Base-by-base conservation (phyloP, 1,140 invertebrate genomes). In the Augochlora pura region DNA sequence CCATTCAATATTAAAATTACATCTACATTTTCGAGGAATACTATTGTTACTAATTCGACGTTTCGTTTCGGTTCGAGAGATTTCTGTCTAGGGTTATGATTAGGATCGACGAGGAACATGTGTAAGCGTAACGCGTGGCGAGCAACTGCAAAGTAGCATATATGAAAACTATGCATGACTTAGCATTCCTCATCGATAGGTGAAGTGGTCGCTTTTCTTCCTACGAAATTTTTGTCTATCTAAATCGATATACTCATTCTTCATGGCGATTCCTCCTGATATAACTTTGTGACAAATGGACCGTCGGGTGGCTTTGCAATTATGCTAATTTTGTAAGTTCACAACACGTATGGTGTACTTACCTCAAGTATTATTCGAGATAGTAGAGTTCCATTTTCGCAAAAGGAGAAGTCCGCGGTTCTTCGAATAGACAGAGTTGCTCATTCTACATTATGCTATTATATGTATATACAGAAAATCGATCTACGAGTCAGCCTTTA, bases 321-420 rank as follows among this genome's bases (percentile, higher is more conserved):
- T 59, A 38, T 59, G 60, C 42, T 71, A 67, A 65, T 80, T 60
- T 42, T n/a, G 27, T 80, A 85, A 80, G 77, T 77, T 86, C 25
- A 75, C 27, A 59, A 83, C 60, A 82, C 69, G 73, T 83, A 77
- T 42, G 68, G 77, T 86, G 85, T 86, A 86, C 85, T 86, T 86
- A 86, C 69, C 77, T 80, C 12, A 62, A 82, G 59, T 77, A 60
- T 86, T 79, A 82, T 76, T 80, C 65, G 62, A 79, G 82, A 79
- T 78, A 65, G 64, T 73, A 63, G 72, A 84, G 70, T 72, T 80
- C 38, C 23, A 63, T 74, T 49, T 59, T 80, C 18, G 32, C 27
- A 80, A 21, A 23, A 23, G 42, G 12, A 62, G 6, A 27, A 42
- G 54, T 14, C 27, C 42, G 32, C 7, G 18, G 21, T 49, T 60